phyloP scores from a whole-genome alignment of 2,888 invertebrate species.

The Tiliacea aurago region DNA sequence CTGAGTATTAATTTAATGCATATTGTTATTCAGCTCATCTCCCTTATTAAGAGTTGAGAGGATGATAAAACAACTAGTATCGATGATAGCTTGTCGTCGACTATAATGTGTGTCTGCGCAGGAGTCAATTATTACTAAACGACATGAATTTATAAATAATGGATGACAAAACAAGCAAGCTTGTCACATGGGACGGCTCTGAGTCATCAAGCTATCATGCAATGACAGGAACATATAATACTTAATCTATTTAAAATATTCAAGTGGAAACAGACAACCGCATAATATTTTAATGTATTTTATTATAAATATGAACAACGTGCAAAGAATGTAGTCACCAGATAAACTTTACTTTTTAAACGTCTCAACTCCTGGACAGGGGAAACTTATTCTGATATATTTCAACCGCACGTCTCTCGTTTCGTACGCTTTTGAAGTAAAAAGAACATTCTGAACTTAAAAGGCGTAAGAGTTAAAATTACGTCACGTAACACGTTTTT shows the following conservation, averaged over 20 bases:
- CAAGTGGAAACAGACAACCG: conserved; percentile 20
- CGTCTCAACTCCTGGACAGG: neutral
- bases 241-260: conserved; percentile 35
- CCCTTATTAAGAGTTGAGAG: conserved; percentile 58
- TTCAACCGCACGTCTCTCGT: conserved; percentile 22
- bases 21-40: conserved; percentile 50
- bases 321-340: neutral
- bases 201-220: conserved; percentile 52
- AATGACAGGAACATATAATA: conserved; percentile 40
- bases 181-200: conserved; percentile 48
- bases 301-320: conserved; percentile 27
- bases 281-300: conserved; percentile 23
- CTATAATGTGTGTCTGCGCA: conserved; percentile 66
- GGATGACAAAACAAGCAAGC: conserved; percentile 62
- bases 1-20: conserved; percentile 49
- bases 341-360: conserved; percentile 23
- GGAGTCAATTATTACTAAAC: conserved; percentile 79
- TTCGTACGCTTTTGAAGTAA: conserved; percentile 34
- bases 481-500: conserved; percentile 57
- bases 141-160: conserved; percentile 79
- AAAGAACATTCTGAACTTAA: conserved; percentile 28
- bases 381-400: conserved; percentile 23
- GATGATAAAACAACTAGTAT: conserved; percentile 72
- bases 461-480: conserved; percentile 50
- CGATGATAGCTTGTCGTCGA: conserved; percentile 76